A percentile compares a stretch with the other conserved stretches of the same genome.
Conservation (phyloP, 2,113 vertebrate species). For the Hepsetus odoe region DNA sequence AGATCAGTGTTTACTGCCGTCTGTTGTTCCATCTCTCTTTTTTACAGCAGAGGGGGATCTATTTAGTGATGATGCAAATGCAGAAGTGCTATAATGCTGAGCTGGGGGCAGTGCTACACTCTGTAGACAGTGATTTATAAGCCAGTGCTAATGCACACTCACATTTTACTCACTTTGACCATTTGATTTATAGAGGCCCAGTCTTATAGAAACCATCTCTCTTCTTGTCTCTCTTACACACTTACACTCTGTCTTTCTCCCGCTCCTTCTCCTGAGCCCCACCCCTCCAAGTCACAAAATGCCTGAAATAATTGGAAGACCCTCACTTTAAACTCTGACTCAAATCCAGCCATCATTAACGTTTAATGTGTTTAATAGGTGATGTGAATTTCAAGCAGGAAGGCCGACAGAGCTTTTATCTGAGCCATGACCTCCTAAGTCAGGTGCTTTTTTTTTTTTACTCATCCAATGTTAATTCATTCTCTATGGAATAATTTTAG, state of each 20-base stretch:
- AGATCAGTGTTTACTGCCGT: not conserved
- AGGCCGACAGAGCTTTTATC: not conserved
- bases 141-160: not conserved
- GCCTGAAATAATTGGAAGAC: not conserved
- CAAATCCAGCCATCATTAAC: not conserved
- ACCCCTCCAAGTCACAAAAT: not conserved
- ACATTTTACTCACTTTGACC: not conserved
- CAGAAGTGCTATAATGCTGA: not conserved
- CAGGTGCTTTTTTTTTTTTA: not conserved
- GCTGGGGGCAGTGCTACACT: not conserved
- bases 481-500: not conserved
- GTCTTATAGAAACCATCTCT: not conserved
- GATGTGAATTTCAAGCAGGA: not conserved
- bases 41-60: not conserved
- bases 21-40: not conserved
- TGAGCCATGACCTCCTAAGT: not conserved
- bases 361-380: not conserved
- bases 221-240: not conserved
- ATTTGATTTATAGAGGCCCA: not conserved
- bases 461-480: not conserved
- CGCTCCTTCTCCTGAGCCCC: not conserved
- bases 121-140: conserved; percentile 13
- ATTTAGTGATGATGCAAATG: not conserved
- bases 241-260: not conserved
- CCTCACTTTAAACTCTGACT: not conserved